A percentile compares a stretch with the other conserved stretches of the same genome.
Conservation (phyloP, 2,888 invertebrate species). For the Xestoiulus laeticollis region DNA sequence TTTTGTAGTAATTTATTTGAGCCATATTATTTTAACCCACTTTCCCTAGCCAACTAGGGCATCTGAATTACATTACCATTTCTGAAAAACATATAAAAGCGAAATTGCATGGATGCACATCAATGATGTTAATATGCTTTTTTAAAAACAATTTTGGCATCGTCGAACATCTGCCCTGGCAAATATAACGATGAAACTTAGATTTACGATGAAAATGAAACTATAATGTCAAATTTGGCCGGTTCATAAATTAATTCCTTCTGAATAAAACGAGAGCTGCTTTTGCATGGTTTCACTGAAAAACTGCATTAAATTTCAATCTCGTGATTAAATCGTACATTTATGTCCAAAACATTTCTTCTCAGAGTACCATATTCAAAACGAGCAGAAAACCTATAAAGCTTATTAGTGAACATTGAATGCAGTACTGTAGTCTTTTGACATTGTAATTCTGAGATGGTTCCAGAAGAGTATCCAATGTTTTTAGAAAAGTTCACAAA, state of each 20-base stretch:
- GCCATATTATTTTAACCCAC: conserved; percentile 15
- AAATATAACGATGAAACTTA: not conserved
- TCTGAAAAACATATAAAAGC: not conserved
- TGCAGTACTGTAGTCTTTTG: not conserved
- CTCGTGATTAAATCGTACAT: not conserved
- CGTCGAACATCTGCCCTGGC: not conserved
- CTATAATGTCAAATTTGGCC: not conserved
- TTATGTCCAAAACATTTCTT: conserved; percentile 1
- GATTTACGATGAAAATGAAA: not conserved
- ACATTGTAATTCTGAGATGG: not conserved
- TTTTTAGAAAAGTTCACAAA: not conserved
- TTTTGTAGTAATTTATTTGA: not conserved
- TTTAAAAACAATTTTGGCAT: not conserved
- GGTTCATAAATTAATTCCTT: not conserved
- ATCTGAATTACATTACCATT: not conserved
- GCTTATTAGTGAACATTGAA: not conserved
- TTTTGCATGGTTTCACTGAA: conserved; percentile 10
- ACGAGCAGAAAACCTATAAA: conserved; percentile 24
- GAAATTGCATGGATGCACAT: conserved; percentile 18
- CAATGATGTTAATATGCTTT: not conserved
- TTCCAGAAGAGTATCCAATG: not conserved
- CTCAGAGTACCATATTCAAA: not conserved
- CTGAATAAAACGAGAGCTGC: not conserved
- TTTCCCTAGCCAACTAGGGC: not conserved
- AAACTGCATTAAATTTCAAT: conserved; percentile 38